These are phyloP conservation scores for Pseudomyrmex dendroicus DNA, from an alignment of 1,140 invertebrate genomes.

Conservation along the genomic window DNA sequence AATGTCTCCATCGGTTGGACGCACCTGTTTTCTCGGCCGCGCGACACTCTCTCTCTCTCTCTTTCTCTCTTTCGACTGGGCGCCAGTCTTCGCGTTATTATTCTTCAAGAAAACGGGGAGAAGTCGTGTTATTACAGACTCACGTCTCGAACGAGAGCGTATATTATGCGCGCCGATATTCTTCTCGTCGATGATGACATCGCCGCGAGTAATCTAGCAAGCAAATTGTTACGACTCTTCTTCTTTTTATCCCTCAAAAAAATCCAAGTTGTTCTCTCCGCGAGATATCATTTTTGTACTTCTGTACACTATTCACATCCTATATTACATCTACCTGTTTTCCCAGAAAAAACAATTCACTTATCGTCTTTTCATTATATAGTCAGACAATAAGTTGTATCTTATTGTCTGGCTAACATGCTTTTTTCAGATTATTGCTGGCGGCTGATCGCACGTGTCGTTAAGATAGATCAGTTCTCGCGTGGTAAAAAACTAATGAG, in stretches of 20 bases:
- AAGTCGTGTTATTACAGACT: slow-evolving; percentile 22
- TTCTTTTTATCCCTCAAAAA: not conserved
- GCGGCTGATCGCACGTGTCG: slow-evolving; percentile 30
- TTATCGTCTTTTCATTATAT: not conserved
- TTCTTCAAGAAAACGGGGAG: not conserved
- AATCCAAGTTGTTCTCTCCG: slow-evolving; percentile 50
- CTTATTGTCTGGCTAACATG: slow-evolving; percentile 14
- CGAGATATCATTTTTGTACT: slow-evolving; percentile 15
- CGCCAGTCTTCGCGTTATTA: slow-evolving; percentile 27
- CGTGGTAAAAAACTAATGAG: not conserved
- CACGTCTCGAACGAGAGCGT: slow-evolving; percentile 12
- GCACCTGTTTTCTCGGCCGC: slow-evolving; percentile 10
- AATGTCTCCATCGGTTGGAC: slow-evolving; percentile 32
- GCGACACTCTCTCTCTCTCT: slow-evolving; percentile 16
- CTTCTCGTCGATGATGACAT: slow-evolving; percentile 21
- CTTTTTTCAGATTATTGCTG: slow-evolving; percentile 18
- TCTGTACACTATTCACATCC: not conserved
- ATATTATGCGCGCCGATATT: slow-evolving; percentile 20
- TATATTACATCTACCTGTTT: slow-evolving; percentile 2
- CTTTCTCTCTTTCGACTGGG: not conserved
- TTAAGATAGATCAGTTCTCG: slow-evolving; percentile 66
- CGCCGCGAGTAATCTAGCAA: slow-evolving; percentile 49
- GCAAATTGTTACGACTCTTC: slow-evolving; percentile 61
- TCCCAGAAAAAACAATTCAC: slow-evolving; percentile 6
- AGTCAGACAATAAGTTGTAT: slow-evolving; percentile 4